Base-by-base conservation (phyloP, 1,140 invertebrate genomes). In the Olivierus martensii region DNA sequence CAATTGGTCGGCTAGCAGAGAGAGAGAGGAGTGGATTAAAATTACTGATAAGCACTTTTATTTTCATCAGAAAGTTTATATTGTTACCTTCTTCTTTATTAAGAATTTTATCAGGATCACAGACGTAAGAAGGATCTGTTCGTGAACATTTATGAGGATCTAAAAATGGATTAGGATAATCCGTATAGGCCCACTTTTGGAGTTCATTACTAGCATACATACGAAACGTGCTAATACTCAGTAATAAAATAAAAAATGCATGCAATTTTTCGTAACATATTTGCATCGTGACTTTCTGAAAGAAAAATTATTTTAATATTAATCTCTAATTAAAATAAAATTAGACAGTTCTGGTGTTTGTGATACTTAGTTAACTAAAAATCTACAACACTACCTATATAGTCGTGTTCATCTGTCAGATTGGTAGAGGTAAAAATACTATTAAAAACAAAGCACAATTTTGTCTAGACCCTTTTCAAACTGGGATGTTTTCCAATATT, bases 21-120 rank as follows among this genome's bases (percentile, higher is more conserved):
- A 51, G 3, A 44, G 1, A 48, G 4, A 6, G 17, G 10, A 43
- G 17, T 3, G 14, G 22, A 18, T 21, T n/a, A n/a, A n/a, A n/a
- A n/a, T n/a, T n/a, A n/a, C n/a, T n/a, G n/a, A n/a, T n/a, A n/a
- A n/a, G n/a, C n/a, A n/a, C n/a, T n/a, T n/a, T n/a, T n/a, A n/a
- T n/a, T n/a, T n/a, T n/a, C n/a, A n/a, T n/a, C n/a, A n/a, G n/a
- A n/a, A n/a, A n/a, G n/a, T n/a, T n/a, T n/a, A n/a, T n/a, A n/a
- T n/a, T n/a, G 21, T 38, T 14, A 54, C 52, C 52, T 3, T 54
- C 37, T 28, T 46, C 47, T 3, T 34, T 3, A 1, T 36, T 14
- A 3, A 54, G 45, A 17, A 54, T 28, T 46, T 38, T 49, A 14
- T 54, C 42, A 4, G 52, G 52, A 21, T 54, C 52, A 22, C 52